Conservation (phyloP, 2,888 invertebrate species). For the Mimumesa dahlbomi region DNA sequence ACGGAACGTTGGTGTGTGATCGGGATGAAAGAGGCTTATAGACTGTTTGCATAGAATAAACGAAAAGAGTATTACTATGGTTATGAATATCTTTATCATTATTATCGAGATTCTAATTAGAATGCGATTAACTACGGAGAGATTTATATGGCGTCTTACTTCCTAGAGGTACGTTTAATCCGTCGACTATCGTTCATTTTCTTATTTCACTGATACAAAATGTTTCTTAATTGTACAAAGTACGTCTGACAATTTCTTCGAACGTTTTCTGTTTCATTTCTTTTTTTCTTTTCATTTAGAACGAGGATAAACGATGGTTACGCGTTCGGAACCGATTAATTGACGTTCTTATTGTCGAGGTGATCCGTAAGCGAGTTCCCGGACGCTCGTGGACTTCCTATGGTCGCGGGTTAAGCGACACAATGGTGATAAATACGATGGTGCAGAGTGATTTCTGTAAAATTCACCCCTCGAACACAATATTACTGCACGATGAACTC, state of each 20-base stretch:
- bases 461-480: conserved; percentile 41
- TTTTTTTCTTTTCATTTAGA: too few species aligned
- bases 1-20: not conserved
- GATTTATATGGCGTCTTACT: too few species aligned
- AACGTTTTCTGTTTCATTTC: not conserved
- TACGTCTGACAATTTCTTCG: not conserved
- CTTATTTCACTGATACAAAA: not conserved
- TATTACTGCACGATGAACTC: conserved; percentile 50
- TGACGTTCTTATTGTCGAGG: not conserved
- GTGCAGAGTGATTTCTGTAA: conserved; percentile 26
- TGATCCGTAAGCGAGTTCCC: not conserved
- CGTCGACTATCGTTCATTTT: not conserved
- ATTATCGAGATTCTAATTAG: not conserved
- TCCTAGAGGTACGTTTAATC: too few species aligned
- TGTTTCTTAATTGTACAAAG: too few species aligned
- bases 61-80: conserved; percentile 63
- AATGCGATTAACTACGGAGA: too few species aligned
- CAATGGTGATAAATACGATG: conserved; percentile 26
- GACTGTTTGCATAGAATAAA: conserved; percentile 71
- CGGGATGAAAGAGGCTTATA: conserved; percentile 69
- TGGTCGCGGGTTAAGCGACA: not conserved
- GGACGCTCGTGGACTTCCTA: not conserved
- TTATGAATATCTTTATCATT: conserved; percentile 45
- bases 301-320: not conserved
- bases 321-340: not conserved